These are phyloP conservation scores for Artemisiospiza belli DNA, from an alignment of 2,113 vertebrate genomes.

Conservation along the genomic window DNA sequence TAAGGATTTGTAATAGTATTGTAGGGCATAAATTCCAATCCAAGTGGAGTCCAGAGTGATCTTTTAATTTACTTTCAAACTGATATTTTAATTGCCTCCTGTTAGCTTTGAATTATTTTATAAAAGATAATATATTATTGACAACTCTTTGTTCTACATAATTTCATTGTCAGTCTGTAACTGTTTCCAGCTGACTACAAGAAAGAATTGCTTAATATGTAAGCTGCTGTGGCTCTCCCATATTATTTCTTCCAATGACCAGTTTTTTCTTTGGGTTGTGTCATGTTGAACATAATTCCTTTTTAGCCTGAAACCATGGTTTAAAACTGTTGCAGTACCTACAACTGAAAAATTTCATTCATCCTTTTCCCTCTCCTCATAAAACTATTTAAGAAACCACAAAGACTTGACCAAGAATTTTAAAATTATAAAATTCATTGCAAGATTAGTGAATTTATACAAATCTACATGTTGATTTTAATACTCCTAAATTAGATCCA, in stretches of 20 bases:
- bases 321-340: background rate
- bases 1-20: background rate
- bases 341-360: background rate
- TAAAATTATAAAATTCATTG: background rate
- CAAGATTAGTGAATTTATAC: background rate
- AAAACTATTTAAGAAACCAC: slow-evolving; percentile 20
- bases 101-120: background rate
- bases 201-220: background rate
- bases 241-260: background rate
- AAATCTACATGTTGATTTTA: slow-evolving; percentile 34
- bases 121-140: background rate
- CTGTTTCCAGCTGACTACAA: background rate
- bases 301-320: background rate
- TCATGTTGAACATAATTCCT: background rate
- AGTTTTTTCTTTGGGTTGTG: background rate
- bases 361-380: background rate
- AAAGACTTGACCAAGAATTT: background rate
- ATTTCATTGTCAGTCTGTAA: background rate
- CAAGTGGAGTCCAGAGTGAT: background rate
- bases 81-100: background rate
- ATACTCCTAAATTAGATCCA: background rate
- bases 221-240: background rate
- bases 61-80: background rate
- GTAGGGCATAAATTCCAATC: background rate
- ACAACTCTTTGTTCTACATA: background rate